A percentile compares a stretch with the other conserved stretches of the same genome.
phyloP scores from a whole-genome alignment of 2,113 vertebrate species.

The Cariama cristata region DNA sequence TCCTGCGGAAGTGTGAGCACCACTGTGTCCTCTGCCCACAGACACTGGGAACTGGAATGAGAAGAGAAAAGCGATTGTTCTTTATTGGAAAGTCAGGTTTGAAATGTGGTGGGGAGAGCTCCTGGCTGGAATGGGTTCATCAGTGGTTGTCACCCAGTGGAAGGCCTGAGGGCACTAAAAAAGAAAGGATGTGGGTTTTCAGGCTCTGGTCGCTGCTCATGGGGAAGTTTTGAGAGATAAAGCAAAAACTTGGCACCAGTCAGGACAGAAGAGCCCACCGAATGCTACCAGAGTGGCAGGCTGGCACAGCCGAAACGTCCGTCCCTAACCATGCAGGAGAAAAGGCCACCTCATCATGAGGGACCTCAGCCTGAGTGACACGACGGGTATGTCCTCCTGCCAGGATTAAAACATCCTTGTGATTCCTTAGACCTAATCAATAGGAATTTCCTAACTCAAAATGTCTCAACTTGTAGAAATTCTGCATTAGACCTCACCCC shows the following conservation, averaged over 20 bases:
- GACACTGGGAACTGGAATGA: neutral
- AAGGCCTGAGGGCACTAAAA: neutral
- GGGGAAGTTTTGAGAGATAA: neutral
- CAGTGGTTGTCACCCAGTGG: neutral
- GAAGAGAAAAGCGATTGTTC: neutral
- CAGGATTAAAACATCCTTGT: neutral
- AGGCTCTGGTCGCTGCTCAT: neutral
- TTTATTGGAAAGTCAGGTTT: neutral
- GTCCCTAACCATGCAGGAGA: neutral
- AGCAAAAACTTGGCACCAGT: neutral
- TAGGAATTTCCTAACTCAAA: neutral
- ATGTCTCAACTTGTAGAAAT: neutral
- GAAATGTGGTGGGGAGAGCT: neutral
- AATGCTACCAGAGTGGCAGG: fast-evolving
- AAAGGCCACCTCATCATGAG: neutral
- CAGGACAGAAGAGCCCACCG: fast-evolving
- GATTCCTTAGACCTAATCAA: neutral
- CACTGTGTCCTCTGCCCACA: neutral
- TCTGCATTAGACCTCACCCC: neutral
- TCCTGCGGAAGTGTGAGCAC: neutral
- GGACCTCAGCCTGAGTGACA: neutral
- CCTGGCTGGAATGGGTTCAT: fast-evolving
- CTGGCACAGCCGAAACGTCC: fast-evolving
- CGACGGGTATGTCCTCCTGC: neutral
- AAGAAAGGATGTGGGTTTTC: neutral